Evolutionary conservation across 2,113 vertebrate species (phyloP), one percentile per base, ranked within the genome.

Genomic region (Myiozetetes cayanensis): DNA sequence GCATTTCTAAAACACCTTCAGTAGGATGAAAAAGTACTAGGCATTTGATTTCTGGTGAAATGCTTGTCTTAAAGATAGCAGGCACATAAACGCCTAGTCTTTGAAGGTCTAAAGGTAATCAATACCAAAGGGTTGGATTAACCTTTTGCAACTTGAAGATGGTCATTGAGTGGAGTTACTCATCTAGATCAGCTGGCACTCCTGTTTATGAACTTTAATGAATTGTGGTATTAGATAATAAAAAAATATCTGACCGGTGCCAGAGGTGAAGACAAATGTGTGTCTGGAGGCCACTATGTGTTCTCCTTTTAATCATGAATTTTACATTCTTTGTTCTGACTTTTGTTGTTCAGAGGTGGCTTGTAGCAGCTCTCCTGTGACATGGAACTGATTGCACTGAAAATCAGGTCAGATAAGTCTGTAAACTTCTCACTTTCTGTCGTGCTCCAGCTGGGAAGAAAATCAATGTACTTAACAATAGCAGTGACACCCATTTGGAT

Each of bases 361-460:
- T 96, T 85, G 37, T 56, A 74, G 49, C 27, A 70, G 30, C 25
- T 87, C 52, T 94, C 90, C 59, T 30, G 63, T 92, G 93, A 23
- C 72, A 93, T 7, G 20, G 49, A 94, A 58, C 56, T 84, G 59
- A 94, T 94, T 85, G 59, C 37, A 59, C 17, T 30, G 77, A 95
- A 91, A 94, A 93, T 87, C 67, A 85, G 80, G 80, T 95, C 70
- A 86, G 59, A 59, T 68, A 93, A 85, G 25, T 44, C 93, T 87
- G 67, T 46, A 90, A 80, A 90, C n/a, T 67, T 95, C 73, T 77
- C 71, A 67, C 55, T 95, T 91, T 85, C 67, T 85, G 14, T 61
- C 33, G 75, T 75, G 67, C 37, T 94, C 68, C 59, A 83, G 74
- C 83, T 71, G 74, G 74, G 76, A 80, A 96, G 91, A 96, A 96